A percentile compares a stretch with the other conserved stretches of the same genome.
phyloP scores from a whole-genome alignment of 2,113 vertebrate species.

The Stigmatopora argus region DNA sequence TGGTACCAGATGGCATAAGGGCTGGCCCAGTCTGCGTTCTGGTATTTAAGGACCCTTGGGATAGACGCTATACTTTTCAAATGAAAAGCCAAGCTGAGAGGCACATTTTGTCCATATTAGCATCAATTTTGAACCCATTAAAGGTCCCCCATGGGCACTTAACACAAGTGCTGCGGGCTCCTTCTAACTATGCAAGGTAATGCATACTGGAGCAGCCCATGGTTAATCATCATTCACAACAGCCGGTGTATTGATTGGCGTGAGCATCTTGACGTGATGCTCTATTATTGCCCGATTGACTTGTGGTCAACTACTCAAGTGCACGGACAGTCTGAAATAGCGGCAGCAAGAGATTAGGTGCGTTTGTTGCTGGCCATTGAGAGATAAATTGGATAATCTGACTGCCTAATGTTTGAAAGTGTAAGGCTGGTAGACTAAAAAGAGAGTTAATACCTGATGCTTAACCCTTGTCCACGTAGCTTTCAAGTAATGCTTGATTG shows the following conservation, averaged over 20 bases:
- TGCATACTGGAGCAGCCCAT: constrained; percentile 22
- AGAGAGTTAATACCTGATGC: background rate
- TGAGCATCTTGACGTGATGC: constrained; percentile 55
- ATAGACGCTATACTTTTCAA: background rate
- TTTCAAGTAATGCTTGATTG: background rate
- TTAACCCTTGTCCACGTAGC: background rate
- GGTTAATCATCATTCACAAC: constrained; percentile 48
- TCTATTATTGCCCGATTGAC: constrained; percentile 63
- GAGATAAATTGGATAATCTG: constrained; percentile 1
- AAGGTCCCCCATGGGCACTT: background rate
- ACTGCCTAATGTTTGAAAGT: constrained; percentile 5
- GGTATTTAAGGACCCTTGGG: background rate
- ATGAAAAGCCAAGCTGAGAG: background rate
- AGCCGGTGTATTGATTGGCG: constrained; percentile 59
- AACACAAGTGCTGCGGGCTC: constrained; percentile 1
- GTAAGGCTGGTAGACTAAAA: background rate
- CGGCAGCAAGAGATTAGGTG: constrained; percentile 15
- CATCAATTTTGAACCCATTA: background rate
- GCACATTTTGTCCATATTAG: background rate
- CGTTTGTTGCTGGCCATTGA: constrained; percentile 8
- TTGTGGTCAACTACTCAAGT: constrained; percentile 48
- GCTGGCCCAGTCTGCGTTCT: background rate
- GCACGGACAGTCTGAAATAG: constrained; percentile 11
- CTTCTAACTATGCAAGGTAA: constrained; percentile 14
- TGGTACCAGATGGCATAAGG: background rate